Percentiles rank a stretch among this genome's conserved stretches.
Evolutionary conservation across 2,888 invertebrate genomes (phyloP).

Genomic region (Pyrrhia umbra): DNA sequence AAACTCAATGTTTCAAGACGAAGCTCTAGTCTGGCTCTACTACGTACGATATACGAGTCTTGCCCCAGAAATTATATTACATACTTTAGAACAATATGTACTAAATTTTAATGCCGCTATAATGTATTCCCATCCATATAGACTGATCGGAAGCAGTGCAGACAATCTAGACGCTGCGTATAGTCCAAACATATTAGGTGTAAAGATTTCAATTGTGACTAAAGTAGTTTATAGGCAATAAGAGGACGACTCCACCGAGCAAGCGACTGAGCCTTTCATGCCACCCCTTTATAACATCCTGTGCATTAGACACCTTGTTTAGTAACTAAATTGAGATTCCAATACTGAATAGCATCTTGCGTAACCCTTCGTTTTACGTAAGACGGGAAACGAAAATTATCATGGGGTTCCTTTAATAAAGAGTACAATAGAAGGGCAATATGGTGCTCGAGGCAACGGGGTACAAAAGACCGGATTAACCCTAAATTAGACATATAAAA

Average conservation of each 20-base stretch:
- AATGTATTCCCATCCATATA: constrained; percentile 24
- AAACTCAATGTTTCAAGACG: no score
- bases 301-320: constrained; percentile 59
- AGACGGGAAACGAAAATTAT: constrained; percentile 68
- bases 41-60: not conserved
- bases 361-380: constrained; percentile 66
- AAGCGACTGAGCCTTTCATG: constrained; percentile 27
- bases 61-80: constrained; percentile 1
- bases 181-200: constrained; percentile 51
- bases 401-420: constrained; percentile 72
- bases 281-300: constrained; percentile 41
- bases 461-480: constrained; percentile 71
- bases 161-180: constrained; percentile 19
- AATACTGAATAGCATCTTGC: constrained; percentile 55
- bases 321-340: constrained; percentile 63
- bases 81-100: constrained; percentile 10
- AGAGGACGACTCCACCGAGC: constrained; percentile 17
- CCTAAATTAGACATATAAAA: constrained; percentile 77
- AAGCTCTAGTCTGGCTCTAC: no score
- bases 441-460: constrained; percentile 67
- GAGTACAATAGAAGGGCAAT: constrained; percentile 72
- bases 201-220: constrained; percentile 47
- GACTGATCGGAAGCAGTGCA: constrained; percentile 3
- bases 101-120: constrained; percentile 10
- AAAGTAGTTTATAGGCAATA: constrained; percentile 47